Evolutionary conservation across 2,888 invertebrate genomes (phyloP).

Genomic region (Polylopha cassiicola): DNA sequence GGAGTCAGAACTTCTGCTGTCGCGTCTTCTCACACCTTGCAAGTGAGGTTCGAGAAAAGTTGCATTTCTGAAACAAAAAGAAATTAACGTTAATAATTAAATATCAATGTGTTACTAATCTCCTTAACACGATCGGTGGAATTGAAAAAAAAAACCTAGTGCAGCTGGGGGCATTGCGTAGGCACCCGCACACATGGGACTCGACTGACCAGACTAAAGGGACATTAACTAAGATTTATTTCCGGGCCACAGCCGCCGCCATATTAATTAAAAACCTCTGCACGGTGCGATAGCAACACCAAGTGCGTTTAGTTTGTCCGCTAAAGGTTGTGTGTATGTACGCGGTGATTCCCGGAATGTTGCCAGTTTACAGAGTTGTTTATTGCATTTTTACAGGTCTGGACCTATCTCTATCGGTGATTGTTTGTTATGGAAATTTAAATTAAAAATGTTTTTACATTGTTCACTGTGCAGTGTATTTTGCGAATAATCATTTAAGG

Average conservation of each 20-base stretch:
- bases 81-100: slow-evolving; percentile 7
- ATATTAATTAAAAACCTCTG: slow-evolving; percentile 73
- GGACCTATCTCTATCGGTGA: slow-evolving; percentile 1
- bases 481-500: neutral
- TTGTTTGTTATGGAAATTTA: slow-evolving; percentile 5
- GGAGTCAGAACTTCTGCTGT: slow-evolving; percentile 70
- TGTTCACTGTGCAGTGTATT: no score
- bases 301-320: slow-evolving; percentile 36
- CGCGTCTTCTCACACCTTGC: slow-evolving; percentile 76
- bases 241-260: slow-evolving; percentile 42
- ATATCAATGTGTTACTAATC: neutral
- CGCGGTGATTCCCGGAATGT: slow-evolving; percentile 15
- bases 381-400: slow-evolving; percentile 8
- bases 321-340: neutral
- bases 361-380: slow-evolving; percentile 10
- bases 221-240: slow-evolving; percentile 76
- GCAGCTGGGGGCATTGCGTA: slow-evolving; percentile 30
- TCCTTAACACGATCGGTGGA: neutral
- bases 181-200: slow-evolving; percentile 48
- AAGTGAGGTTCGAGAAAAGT: slow-evolving; percentile 86
- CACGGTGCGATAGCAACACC: slow-evolving; percentile 40
- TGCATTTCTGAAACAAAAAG: slow-evolving; percentile 81
- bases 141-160: slow-evolving; percentile 3
- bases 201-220: slow-evolving; percentile 60
- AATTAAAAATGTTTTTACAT: slow-evolving; percentile 4